Percentiles rank a stretch among this genome's conserved stretches.
phyloP scores from a whole-genome alignment of 2,888 invertebrate species.

The Calephelis perditalis region DNA sequence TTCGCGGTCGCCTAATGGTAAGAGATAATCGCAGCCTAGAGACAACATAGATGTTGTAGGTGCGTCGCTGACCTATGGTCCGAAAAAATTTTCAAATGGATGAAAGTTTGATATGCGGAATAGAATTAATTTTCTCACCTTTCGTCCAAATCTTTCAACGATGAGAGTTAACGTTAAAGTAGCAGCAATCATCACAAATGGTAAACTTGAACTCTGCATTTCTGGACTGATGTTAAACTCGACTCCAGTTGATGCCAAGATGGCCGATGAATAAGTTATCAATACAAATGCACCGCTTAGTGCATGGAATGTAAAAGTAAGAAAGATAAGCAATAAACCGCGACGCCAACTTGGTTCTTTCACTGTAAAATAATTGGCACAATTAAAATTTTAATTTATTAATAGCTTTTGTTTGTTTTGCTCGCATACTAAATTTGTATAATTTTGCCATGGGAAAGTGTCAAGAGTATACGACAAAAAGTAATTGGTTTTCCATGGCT shows the following conservation, averaged over 20 bases:
- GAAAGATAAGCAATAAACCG: conserved; percentile 35
- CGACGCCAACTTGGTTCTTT: conserved; percentile 42
- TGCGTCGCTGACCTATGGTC: no score
- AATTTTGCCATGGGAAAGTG: no score
- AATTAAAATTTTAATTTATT: no score
- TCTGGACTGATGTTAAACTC: conserved; percentile 35
- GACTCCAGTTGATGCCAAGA: conserved; percentile 37
- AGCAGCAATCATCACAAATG: conserved; percentile 40
- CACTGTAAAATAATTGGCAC: conserved; percentile 33
- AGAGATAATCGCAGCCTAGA: no score
- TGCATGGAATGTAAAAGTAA: conserved; percentile 34
- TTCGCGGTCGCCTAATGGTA: no score
- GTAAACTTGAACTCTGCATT: conserved; percentile 40
- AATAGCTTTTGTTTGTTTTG: no score
- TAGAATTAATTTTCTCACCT: conserved; percentile 16
- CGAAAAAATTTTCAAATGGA: no score
- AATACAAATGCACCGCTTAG: conserved; percentile 41
- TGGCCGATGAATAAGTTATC: conserved; percentile 39
- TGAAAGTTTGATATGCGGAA: no score
- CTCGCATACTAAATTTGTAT: no score
- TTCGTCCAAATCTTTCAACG: conserved; percentile 30
- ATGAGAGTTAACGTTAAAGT: conserved; percentile 35
- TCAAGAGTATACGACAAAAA: no score
- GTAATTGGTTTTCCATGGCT: no score
- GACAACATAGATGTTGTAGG: no score